Evolutionary conservation across 2,113 vertebrate genomes (phyloP), one percentile per base, ranked within the genome.

Genomic region (Cinclus mexicanus): DNA sequence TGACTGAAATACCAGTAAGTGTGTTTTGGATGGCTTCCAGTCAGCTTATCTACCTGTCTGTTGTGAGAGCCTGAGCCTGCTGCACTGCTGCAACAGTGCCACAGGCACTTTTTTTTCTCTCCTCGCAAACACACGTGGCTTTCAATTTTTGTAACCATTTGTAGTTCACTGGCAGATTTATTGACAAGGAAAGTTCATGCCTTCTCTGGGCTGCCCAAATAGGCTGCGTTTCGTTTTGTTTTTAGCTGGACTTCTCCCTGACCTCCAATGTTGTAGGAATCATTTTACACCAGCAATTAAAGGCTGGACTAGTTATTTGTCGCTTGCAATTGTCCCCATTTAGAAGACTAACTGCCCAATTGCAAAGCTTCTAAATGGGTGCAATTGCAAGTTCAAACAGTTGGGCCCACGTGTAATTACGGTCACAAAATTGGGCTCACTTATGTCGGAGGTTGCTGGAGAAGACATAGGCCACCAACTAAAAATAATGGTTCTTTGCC

Each of bases 301-400:
- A 90, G 31, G 65, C 83, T 90, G 65, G 83, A 93, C 72, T 65
- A 82, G 96, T 93, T 92, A 95, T 96, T 94, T 96, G 95, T 87
- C 71, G 93, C 92, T 94, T 87, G 80, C 86, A 95, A 50, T 96
- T 96, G 93, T 96, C 53, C 90, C 93, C 93, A 96, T 97, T 97
- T 95, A 97, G 88, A 96, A 96, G 93, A 96, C 86, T 96, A 96
- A 96, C 92, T 90, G 92, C 95, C 72, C 89, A 95, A 92, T 96
- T 97, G 95, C 90, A 90, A 82, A 81, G 83, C 76, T 95, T 89
- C 76, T 92, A 96, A 96, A 96, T 94, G 65, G 77, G 57, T 89
- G 69, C 93, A 95, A 97, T 94, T 93, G 90, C 86, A 94, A 96
- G 90, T 93, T 97, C 90, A 96, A 96, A 96, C 83, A 71, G 72